Percentiles rank a stretch among this genome's conserved stretches.
Evolutionary conservation across 2,888 invertebrate species (phyloP).

Genomic region (Prosapia bicincta): DNA sequence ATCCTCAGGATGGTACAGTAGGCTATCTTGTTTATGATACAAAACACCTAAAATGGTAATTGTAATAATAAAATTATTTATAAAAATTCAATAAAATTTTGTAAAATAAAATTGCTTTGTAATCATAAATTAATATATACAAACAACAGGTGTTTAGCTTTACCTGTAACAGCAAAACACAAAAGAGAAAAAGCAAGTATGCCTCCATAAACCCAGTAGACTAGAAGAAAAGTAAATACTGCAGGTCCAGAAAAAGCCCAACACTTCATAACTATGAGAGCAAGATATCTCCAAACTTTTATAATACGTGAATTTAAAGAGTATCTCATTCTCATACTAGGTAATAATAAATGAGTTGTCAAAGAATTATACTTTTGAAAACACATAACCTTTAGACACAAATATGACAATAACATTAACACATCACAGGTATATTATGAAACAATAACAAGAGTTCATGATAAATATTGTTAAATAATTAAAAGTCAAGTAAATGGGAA

Average conservation of each 20-base stretch:
- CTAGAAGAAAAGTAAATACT: slow-evolving; percentile 67
- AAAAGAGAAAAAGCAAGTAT: slow-evolving; percentile 67
- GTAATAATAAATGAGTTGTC: not conserved
- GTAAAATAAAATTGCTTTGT: slow-evolving; percentile 2
- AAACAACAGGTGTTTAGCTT: slow-evolving; percentile 38
- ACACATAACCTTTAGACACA: no score
- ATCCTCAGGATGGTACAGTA: slow-evolving; percentile 86
- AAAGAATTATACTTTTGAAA: no score
- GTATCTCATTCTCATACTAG: not conserved
- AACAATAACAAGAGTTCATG: no score
- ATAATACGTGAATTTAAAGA: not conserved
- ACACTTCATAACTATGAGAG: slow-evolving; percentile 53
- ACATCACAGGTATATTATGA: no score
- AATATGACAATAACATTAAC: no score
- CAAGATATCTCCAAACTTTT: not conserved
- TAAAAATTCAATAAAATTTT: no score
- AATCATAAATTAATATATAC: slow-evolving; percentile 31
- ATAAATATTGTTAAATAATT: no score
- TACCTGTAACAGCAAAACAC: slow-evolving; percentile 68
- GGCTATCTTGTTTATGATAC: slow-evolving; percentile 80
- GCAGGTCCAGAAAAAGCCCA: slow-evolving; percentile 76
- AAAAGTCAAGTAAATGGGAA: no score
- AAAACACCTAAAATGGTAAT: slow-evolving; percentile 72
- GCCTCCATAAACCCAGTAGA: slow-evolving; percentile 83
- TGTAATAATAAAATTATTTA: slow-evolving; percentile 8